Evolutionary conservation across 2,888 invertebrate species (phyloP), one percentile per base, ranked within the genome.

Genomic region (Agrochola lychnidis): DNA sequence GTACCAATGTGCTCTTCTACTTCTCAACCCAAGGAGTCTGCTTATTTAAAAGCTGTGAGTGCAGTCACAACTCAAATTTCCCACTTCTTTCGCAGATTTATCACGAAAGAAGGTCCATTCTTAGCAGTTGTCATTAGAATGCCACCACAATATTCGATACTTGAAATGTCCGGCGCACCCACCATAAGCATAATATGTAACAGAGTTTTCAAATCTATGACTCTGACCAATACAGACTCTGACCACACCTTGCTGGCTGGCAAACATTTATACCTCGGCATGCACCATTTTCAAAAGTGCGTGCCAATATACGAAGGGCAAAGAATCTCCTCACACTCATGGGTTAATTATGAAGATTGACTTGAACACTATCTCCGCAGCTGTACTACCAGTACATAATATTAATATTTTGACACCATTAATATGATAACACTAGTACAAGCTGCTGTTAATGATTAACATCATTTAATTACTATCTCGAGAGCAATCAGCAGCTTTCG

Each of bases 381-480:
- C 73, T 80, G 53, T 80, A 22, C 16, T 16, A 48, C 4, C 10
- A 16, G 36, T 59, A 62, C 16, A 61, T 4, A 36, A 71, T 40
- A 73, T 48, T 7, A 56, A 72, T 78, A 63, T 78, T 62, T 77
- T 56, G 30, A 73, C 40, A 73, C 30, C 57, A 64, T 56, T 72
- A 68, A 59, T 64, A 51, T 16, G 25, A 51, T 30, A 67, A 74
- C 25, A 45, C 25, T 40, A 16, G 36, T 45, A 56, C 82, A 79
- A 76, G 57, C 76, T 68, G 79, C 51, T 68, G 25, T 48, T 67
- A 80, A 68, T 74, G 42, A 79, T 68, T 30, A 61, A 36, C 5
- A 84, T 80, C 42, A 51, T 59, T 51, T 40, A 42, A 6, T 1
- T 1, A 53, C 19, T 62, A 74, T 79, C 74, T 48, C 25, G 1